Evolutionary conservation across 2,888 invertebrate genomes (phyloP).

Genomic region (Drosophila emarginata): DNA sequence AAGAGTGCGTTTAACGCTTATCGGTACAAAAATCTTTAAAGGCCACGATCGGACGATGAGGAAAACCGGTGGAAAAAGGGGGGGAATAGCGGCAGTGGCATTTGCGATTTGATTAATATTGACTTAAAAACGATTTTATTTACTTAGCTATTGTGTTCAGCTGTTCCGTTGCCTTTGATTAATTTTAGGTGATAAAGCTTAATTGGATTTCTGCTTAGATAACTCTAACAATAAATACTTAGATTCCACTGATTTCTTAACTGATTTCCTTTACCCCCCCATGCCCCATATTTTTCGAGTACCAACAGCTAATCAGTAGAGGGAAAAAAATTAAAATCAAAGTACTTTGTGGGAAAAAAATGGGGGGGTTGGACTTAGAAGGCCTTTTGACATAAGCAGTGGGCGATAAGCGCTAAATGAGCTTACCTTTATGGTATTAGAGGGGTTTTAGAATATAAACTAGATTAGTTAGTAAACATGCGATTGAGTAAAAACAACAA

Average conservation of each 20-base stretch:
- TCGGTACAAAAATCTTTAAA: slow-evolving; percentile 7
- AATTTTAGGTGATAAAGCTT: slow-evolving; percentile 76
- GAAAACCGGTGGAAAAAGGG: neutral
- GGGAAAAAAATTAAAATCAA: slow-evolving; percentile 1
- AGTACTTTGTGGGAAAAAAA: neutral
- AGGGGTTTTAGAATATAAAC: neutral
- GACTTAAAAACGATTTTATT: slow-evolving; percentile 71
- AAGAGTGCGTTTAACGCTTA: slow-evolving; percentile 14
- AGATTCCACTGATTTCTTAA: slow-evolving; percentile 30
- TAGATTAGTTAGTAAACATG: neutral
- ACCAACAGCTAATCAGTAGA: neutral
- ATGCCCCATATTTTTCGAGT: neutral
- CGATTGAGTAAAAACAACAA: neutral
- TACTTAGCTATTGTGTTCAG: slow-evolving; percentile 76
- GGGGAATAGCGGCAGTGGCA: neutral
- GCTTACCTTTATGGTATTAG: neutral
- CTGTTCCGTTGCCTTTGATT: slow-evolving; percentile 68
- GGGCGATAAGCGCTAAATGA: neutral
- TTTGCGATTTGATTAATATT: slow-evolving; percentile 74
- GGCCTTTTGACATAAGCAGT: neutral
- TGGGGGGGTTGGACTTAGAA: neutral
- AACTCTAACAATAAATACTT: slow-evolving; percentile 43
- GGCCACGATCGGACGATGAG: slow-evolving; percentile 29
- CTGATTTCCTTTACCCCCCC: neutral
- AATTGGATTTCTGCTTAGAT: slow-evolving; percentile 73